Evolutionary conservation across 2,113 vertebrate species (phyloP), one percentile per base, ranked within the genome.

Genomic region (Apeltes quadracus): DNA sequence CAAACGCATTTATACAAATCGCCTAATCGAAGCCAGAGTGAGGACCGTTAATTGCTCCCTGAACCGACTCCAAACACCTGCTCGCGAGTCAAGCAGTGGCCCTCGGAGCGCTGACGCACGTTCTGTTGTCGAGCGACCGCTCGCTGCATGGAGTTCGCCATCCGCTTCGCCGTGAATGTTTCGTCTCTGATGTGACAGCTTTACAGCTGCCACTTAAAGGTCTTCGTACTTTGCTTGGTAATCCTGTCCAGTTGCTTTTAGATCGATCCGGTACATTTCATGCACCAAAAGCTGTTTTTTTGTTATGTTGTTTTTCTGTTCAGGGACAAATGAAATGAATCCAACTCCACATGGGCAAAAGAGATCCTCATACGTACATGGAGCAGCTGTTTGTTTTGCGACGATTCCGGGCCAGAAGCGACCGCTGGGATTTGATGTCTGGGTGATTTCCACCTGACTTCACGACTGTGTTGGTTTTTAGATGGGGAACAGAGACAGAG

Each of bases 331-430:
- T 1, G 41, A 43, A 23, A 69, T 34, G 32, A 69, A 18, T 20
- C 0, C 36, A 71, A 34, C 41, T 43, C 25, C 18, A 22, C 22
- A n/a, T n/a, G 39, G 27, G 7, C 6, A 46, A 70, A 48, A 34
- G 14, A 73, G 43, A 50, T 48, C 3, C n/a, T 68, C 41, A 34
- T 34, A 34, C 32, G 3, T 34, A 34, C 32, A 7, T 34, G 57
- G 69, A 79, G 78, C 82, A 81, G 79, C 67, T 84, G 79, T 81
- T 84, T 72, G 56, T 77, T 59, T n/a, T 78, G 48, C 48, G n/a
- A 73, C 13, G 23, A 68, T 59, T 69, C 41, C 34, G 64, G 59
- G 6, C 50, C 58, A 68, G 58, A 36, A 38, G 39, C 16, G 44
- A 12, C 61, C 61, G 39, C 70, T 61, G 81, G 76, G 76, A 63